These are phyloP conservation scores for Cacoxenus indagator DNA, from an alignment of 2,888 invertebrate species.

Conservation along the genomic window DNA sequence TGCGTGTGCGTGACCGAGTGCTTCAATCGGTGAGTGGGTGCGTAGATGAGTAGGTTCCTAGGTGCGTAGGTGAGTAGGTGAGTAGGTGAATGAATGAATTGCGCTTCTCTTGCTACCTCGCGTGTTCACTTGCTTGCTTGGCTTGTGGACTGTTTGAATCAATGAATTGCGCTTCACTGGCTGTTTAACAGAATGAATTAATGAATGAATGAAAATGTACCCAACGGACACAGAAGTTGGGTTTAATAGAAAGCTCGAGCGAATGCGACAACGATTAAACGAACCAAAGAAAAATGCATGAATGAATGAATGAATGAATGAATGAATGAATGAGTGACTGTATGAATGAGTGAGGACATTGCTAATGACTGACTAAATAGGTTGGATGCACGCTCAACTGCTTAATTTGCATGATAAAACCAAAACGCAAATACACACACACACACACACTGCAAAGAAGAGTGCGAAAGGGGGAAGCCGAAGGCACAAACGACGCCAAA, in stretches of 20 bases:
- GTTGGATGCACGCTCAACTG: slow-evolving; percentile 48
- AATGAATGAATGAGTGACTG: background rate
- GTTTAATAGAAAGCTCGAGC: too few species aligned
- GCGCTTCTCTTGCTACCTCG: background rate
- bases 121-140: background rate
- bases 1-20: background rate
- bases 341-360: background rate
- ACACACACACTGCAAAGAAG: background rate
- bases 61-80: background rate
- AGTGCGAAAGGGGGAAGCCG: background rate
- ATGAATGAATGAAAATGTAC: background rate
- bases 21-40: background rate
- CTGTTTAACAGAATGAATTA: background rate
- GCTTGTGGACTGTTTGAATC: background rate
- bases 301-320: slow-evolving; percentile 2
- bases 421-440: background rate
- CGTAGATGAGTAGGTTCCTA: background rate
- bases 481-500: background rate
- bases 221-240: too few species aligned
- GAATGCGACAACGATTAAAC: background rate
- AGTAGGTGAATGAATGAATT: background rate
- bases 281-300: background rate
- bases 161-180: background rate
- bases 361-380: background rate
- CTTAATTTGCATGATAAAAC: slow-evolving; percentile 54